Conservation (phyloP, 92 coral and sea anemone genomes). For the Heteractis magnifica region DNA sequence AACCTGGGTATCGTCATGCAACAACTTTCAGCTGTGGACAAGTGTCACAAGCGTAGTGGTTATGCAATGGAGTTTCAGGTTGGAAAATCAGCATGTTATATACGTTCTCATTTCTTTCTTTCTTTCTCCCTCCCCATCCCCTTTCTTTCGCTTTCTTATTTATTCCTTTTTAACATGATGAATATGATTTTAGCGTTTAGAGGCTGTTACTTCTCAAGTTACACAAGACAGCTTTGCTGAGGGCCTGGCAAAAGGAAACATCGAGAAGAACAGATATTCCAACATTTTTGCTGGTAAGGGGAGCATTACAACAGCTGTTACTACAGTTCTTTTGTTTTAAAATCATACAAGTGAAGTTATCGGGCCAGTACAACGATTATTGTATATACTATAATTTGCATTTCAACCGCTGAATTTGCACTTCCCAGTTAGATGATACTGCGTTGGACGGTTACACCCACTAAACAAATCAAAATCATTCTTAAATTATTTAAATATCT, state of each 20-base stretch:
- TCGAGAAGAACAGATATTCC: background rate
- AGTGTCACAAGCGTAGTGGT: background rate
- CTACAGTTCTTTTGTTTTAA: no score
- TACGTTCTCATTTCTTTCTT: background rate
- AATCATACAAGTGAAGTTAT: no score
- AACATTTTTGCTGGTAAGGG: background rate
- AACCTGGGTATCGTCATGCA: slow-evolving; percentile 44
- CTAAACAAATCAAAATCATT: no score
- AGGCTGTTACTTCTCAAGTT: background rate
- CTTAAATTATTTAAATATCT: no score
- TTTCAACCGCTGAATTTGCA: no score
- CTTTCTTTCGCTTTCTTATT: no score
- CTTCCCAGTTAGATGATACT: no score
- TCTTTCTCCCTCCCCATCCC: no score
- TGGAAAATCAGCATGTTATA: background rate
- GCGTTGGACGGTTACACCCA: no score
- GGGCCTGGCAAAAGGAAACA: background rate
- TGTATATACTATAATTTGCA: no score
- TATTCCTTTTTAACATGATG: no score
- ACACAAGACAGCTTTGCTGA: background rate
- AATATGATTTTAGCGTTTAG: background rate
- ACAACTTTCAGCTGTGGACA: slow-evolving; percentile 25
- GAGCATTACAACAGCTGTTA: background rate
- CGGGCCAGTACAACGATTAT: no score
- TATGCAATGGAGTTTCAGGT: slow-evolving; percentile 26